phyloP scores from a whole-genome alignment of 37 sponge, comb jelly and placozoan genomes.

The Cladorhizidae sp. region DNA sequence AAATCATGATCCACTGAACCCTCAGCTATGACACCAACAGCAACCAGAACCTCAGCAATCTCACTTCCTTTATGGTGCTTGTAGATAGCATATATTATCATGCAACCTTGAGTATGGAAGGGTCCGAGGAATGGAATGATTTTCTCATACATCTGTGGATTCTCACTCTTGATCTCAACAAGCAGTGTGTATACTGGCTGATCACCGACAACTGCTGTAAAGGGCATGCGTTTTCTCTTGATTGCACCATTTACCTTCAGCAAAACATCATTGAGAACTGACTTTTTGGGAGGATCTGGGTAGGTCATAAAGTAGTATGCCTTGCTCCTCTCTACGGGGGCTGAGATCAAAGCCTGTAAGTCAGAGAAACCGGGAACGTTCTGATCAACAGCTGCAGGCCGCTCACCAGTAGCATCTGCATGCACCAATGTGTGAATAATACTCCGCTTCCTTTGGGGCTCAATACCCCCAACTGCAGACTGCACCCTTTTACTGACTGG shows the following conservation, averaged over 20 bases:
- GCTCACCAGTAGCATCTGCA: neutral
- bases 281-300: too few relatives aligned
- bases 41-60: conserved; percentile 3
- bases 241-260: too few relatives aligned
- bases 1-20: neutral
- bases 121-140: too few relatives aligned
- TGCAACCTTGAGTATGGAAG: too few relatives aligned
- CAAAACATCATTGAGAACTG: too few relatives aligned
- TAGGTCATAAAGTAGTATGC: neutral
- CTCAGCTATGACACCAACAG: conserved; percentile 4
- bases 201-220: too few relatives aligned
- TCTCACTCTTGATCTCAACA: neutral
- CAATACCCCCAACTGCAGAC: neutral
- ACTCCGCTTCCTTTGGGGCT: neutral
- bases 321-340: too few relatives aligned
- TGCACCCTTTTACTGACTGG: neutral
- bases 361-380: neutral
- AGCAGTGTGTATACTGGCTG: too few relatives aligned
- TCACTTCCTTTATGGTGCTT: too few relatives aligned
- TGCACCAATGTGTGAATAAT: neutral
- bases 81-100: too few relatives aligned
- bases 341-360: too few relatives aligned
- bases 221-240: too few relatives aligned
- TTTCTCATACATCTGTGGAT: neutral
- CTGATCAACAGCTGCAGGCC: neutral